Evolutionary conservation across 2,113 vertebrate genomes (phyloP).

Genomic region (Nymphicus hollandicus): DNA sequence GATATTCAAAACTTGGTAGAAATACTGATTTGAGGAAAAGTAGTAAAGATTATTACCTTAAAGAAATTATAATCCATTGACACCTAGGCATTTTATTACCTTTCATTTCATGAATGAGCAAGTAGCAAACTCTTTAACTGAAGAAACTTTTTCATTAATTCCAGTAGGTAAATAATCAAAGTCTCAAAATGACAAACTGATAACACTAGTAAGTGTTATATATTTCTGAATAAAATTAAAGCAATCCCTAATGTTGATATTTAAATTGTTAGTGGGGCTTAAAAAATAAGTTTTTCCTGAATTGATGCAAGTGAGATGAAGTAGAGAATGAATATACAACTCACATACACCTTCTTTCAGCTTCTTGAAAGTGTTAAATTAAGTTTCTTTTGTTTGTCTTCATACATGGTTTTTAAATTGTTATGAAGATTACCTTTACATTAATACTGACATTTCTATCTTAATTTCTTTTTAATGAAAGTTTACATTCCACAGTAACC

Average conservation of each 20-base stretch:
- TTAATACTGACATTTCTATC: neutral
- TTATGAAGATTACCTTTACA: neutral
- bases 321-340: neutral
- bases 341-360: neutral
- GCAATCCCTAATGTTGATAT: neutral
- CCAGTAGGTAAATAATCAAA: neutral
- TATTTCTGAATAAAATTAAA: neutral
- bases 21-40: neutral
- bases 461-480: neutral
- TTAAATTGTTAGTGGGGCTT: neutral
- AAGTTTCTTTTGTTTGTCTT: neutral
- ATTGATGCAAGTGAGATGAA: neutral
- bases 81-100: neutral
- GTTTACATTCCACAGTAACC: neutral
- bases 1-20: neutral
- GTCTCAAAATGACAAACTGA: neutral
- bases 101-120: neutral
- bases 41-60: neutral
- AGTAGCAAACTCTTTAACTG: neutral
- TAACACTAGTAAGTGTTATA: neutral
- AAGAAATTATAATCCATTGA: neutral
- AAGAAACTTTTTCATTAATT: neutral
- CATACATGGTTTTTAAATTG: neutral
- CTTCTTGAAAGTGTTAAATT: neutral
- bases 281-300: neutral